Evolutionary conservation across 2,113 vertebrate genomes (phyloP), one percentile per base, ranked within the genome.

Genomic region (Addax nasomaculatus): DNA sequence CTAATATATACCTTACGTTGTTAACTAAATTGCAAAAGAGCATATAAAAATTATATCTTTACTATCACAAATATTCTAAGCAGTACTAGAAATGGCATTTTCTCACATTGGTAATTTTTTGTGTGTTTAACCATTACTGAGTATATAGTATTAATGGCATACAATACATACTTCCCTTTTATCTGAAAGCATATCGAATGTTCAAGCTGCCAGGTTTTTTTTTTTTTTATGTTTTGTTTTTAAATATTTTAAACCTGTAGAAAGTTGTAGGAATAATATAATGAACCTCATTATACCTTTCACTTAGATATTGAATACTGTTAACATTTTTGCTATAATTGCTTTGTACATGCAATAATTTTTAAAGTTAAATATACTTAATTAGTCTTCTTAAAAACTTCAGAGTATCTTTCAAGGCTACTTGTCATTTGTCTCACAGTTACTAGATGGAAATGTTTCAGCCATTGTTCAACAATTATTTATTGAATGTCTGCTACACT

Each of bases 381-480:
- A 85, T 12, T 55, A 81, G 39, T 85, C 15, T 88, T 87, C 96
- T 85, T 92, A 58, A 78, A 89, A 96, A 89, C 79, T 95, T 87
- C 8, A 83, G 3, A 79, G 3, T 89, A 21, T 85, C n/a, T 89
- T 95, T 81, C 45, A 93, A 60, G 23, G 21, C 45, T 89, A 43
- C 70, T 81, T 97, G 47, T 86, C 70, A 88, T 89, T 90, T 64
- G 36, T 97, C 64, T 97, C 21, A 85, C 36, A 36, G 7, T 73
- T 70, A 81, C 14, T 88, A 9, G 36, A 76, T 90, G 57, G 14
- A 93, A 89, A 60, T 94, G 80, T 76, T 93, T 97, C 62, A 93
- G 79, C 88, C 14, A 81, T 93, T 96, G 45, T 93, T 90, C 25
- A 96, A 80, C 30, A 95, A 5, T 88, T 89, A 85, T 85, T 95